A percentile compares a stretch with the other conserved stretches of the same genome.
Evolutionary conservation across 2,113 vertebrate species (phyloP).

Genomic region (Rhynchopsitta pachyrhyncha): DNA sequence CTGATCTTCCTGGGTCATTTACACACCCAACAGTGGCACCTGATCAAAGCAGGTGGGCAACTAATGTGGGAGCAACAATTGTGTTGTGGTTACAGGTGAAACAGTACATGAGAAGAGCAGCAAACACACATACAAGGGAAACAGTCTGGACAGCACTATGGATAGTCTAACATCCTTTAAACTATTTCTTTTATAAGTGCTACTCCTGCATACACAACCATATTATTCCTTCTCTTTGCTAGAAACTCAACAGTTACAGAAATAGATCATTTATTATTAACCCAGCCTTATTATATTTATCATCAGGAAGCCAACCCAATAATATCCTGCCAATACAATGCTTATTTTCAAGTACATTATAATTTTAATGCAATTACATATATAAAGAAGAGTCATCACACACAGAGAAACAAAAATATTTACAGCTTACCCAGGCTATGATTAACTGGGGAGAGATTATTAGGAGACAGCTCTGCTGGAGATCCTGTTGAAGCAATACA

Average conservation of each 20-base stretch:
- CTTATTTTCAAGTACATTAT: background rate
- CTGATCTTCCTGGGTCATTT: background rate
- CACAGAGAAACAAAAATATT: background rate
- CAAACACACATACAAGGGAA: background rate
- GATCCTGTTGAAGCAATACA: constrained; percentile 81
- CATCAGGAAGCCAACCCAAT: background rate
- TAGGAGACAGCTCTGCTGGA: constrained; percentile 93
- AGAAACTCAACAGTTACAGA: background rate
- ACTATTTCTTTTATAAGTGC: background rate
- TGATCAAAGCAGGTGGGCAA: background rate
- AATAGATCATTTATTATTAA: background rate
- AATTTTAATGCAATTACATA: background rate
- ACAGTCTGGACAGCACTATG: background rate
- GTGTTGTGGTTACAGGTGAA: background rate
- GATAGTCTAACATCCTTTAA: background rate
- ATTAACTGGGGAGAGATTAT: constrained; percentile 91
- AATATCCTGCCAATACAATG: background rate
- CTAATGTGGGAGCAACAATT: background rate
- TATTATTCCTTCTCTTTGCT: background rate
- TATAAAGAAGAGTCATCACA: background rate
- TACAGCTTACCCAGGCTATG: constrained; percentile 87
- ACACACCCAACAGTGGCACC: background rate
- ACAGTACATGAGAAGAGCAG: background rate
- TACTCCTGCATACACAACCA: background rate
- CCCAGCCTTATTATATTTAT: background rate